phyloP scores from a whole-genome alignment of 2,113 vertebrate genomes.

The Hippocampus barbouri region DNA sequence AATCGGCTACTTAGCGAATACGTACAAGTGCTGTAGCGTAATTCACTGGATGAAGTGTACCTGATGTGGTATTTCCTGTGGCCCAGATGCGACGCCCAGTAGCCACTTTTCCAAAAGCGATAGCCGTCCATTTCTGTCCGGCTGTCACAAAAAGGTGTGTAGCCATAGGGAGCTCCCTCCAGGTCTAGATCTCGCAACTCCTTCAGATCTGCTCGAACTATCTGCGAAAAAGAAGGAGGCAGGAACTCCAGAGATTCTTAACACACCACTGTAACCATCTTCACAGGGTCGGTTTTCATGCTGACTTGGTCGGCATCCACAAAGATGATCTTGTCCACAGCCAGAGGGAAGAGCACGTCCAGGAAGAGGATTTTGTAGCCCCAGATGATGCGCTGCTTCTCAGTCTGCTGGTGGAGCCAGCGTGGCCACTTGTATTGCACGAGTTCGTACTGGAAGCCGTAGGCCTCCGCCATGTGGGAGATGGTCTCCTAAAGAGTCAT shows the following conservation, averaged over 20 bases:
- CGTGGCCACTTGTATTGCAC: constrained; percentile 96
- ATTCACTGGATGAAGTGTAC: constrained; percentile 56
- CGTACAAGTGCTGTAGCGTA: background rate
- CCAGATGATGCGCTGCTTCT: constrained; percentile 98
- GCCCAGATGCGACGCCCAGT: constrained; percentile 92
- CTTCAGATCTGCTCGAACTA: constrained; percentile 90
- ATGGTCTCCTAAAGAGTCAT: constrained; percentile 81
- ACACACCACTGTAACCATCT: background rate
- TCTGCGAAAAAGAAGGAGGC: constrained; percentile 63
- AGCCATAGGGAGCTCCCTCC: constrained; percentile 90
- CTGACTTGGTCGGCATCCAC: constrained; percentile 95
- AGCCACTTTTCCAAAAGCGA: constrained; percentile 95
- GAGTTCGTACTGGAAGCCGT: constrained; percentile 89
- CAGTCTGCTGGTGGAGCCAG: constrained; percentile 93
- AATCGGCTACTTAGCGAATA: background rate
- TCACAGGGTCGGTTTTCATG: background rate
- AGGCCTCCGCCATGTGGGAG: constrained; percentile 85
- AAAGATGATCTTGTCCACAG: constrained; percentile 97
- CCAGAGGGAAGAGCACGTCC: constrained; percentile 94
- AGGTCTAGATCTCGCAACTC: constrained; percentile 86
- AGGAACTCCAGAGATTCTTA: background rate
- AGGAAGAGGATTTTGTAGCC: constrained; percentile 98
- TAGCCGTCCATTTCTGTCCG: constrained; percentile 94
- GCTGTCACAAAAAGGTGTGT: constrained; percentile 95
- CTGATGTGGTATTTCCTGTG: constrained; percentile 95